These are phyloP conservation scores for Heteromyza rotundicornis DNA, from an alignment of 2,888 invertebrate genomes.

Conservation along the genomic window DNA sequence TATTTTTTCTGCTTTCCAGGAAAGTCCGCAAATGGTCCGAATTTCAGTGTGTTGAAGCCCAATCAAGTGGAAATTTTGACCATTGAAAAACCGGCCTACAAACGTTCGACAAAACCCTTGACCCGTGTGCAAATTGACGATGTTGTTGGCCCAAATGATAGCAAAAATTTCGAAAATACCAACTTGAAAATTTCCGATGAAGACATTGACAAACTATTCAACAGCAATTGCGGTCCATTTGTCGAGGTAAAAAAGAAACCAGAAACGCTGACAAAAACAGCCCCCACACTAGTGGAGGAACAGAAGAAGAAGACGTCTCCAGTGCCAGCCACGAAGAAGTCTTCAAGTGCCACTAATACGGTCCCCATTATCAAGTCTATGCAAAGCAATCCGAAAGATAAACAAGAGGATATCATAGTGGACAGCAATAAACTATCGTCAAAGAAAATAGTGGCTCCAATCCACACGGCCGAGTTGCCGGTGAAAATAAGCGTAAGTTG, in stretches of 20 bases:
- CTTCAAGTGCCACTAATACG: too few relatives aligned
- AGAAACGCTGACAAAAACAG: neutral
- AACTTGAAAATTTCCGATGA: conserved; percentile 57
- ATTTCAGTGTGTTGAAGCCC: conserved; percentile 40
- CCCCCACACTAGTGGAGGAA: neutral
- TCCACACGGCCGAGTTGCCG: too few relatives aligned
- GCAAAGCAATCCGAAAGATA: too few relatives aligned
- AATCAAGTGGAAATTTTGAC: conserved; percentile 50
- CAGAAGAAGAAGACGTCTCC: neutral
- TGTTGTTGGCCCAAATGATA: conserved; percentile 48
- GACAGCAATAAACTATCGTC: too few relatives aligned
- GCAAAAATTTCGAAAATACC: conserved; percentile 42
- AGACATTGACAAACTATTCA: conserved; percentile 60
- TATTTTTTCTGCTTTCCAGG: neutral
- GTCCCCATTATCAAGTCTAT: too few relatives aligned
- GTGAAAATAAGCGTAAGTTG: too few relatives aligned
- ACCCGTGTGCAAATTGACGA: conserved; percentile 52
- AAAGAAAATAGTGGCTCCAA: too few relatives aligned
- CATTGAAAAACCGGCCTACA: conserved; percentile 52
- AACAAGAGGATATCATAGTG: too few relatives aligned
- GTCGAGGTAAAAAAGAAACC: conserved; percentile 48
- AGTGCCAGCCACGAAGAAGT: neutral
- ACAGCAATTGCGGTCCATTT: conserved; percentile 55
- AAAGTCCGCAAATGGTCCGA: conserved; percentile 40
- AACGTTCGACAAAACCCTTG: conserved; percentile 54